Conservation (phyloP, 2,113 vertebrate species). For the Pholis gunnellus region DNA sequence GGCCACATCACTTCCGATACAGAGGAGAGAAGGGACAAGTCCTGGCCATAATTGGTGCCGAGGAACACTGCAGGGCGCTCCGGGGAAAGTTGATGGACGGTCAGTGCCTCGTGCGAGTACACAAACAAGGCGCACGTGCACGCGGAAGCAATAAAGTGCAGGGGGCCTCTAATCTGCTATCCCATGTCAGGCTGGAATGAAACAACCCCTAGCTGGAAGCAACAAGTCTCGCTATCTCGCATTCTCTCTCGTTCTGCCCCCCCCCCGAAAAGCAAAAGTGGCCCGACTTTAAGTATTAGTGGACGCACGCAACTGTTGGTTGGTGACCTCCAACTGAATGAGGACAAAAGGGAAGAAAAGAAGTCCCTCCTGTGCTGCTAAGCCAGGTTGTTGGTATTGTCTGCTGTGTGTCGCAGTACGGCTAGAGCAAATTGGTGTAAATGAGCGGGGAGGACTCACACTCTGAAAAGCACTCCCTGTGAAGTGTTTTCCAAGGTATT, state of each 20-base stretch:
- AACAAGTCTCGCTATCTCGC: conserved; percentile 61
- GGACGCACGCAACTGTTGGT: conserved; percentile 26
- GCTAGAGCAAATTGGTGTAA: conserved; percentile 2
- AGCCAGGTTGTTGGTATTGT: neutral
- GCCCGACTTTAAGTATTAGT: conserved; percentile 32
- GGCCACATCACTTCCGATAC: conserved; percentile 71
- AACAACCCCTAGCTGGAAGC: conserved; percentile 40
- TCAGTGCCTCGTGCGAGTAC: conserved; percentile 1
- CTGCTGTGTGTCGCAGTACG: neutral
- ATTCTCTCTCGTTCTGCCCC: conserved; percentile 21
- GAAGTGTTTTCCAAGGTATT: neutral
- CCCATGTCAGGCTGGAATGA: conserved; percentile 58
- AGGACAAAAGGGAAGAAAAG: neutral
- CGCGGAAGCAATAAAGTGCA: conserved; percentile 17
- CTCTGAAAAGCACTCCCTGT: conserved; percentile 15
- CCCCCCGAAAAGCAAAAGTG: conserved; percentile 31
- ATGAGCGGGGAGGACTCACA: conserved; percentile 1
- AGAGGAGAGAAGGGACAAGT: conserved; percentile 57
- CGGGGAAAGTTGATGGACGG: conserved; percentile 36
- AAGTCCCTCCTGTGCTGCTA: neutral
- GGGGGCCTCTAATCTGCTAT: conserved; percentile 51
- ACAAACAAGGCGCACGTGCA: conserved; percentile 32
- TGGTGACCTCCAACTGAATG: conserved; percentile 34
- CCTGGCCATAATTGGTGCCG: conserved; percentile 69
- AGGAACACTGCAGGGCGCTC: conserved; percentile 63